Evolutionary conservation across 2,113 vertebrate genomes (phyloP).

Genomic region (Anoura caudifer): DNA sequence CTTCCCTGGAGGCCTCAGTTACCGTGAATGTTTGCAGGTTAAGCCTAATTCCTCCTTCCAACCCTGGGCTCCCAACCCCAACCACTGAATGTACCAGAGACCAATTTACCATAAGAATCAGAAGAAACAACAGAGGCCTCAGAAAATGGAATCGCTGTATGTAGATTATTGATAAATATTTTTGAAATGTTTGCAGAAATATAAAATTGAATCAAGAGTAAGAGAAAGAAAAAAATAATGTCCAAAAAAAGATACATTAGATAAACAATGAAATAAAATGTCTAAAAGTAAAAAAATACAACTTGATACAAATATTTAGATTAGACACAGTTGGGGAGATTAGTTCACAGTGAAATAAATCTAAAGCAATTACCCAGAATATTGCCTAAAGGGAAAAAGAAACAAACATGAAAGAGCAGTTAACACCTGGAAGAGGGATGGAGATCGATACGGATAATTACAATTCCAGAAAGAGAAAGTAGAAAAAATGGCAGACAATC

Average conservation of each 20-base stretch:
- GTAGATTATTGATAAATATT: not conserved
- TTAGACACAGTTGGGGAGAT: not conserved
- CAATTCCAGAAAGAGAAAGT: not conserved
- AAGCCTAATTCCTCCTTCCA: not conserved
- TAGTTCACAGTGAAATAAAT: not conserved
- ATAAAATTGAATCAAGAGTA: not conserved
- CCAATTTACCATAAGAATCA: not conserved
- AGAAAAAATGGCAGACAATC: not conserved
- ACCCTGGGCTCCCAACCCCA: not conserved
- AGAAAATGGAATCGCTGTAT: not conserved
- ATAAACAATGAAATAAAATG: not conserved
- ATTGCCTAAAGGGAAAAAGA: not conserved
- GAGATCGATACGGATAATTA: not conserved
- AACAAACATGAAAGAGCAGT: not conserved
- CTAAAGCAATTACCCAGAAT: not conserved
- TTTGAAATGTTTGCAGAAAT: not conserved
- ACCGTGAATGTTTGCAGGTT: not conserved
- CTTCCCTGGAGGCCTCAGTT: not conserved
- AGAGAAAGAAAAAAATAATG: not conserved
- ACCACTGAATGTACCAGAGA: accelerated
- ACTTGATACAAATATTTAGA: not conserved
- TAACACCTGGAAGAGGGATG: not conserved
- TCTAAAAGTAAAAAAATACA: not conserved
- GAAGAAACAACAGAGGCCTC: not conserved
- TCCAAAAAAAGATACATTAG: not conserved